Evolutionary conservation across 2,113 vertebrate genomes (phyloP), one percentile per base, ranked within the genome.

Genomic region (Hiodon tergisus): DNA sequence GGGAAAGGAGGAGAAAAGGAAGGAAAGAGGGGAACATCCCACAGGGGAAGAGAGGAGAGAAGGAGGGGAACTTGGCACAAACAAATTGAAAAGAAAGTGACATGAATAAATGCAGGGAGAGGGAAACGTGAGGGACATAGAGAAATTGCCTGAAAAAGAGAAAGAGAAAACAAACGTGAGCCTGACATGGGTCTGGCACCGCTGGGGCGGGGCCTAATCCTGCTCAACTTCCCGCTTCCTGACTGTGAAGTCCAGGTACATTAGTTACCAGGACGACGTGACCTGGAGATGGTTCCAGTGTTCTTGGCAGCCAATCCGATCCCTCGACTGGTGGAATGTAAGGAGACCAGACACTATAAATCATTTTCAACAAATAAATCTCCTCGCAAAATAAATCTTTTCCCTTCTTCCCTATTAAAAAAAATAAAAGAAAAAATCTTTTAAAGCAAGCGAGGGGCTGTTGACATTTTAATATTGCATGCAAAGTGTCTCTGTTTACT

Each of bases 401-500:
- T 51, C 5, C 6, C 2, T 68, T 69, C 31, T 31, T 31, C 31
- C 31, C 31, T 31, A 31, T 31, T 31, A 31, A 31, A 31, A 31
- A 31, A 31, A 31, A 31, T 63, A 63, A n/a, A 0, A 63, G 61
- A 31, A 31, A 31, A 31, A 31, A 31, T 8, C 62, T 51, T 46
- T 59, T 52, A 52, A 74, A 67, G 75, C 71, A 58, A 58, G 31
- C 31, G 31, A 74, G 7, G 6, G 67, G 59, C 67, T 74, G 68
- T 53, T 59, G 50, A n/a, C 14, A 48, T 53, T 50, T 67, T 69
- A 53, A 63, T 69, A 71, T 78, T 75, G 69, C 67, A 75, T 80
- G 75, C 76, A 78, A 69, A 68, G 65, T 66, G 55, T 5, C 70
- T 2, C 31, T 31, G 31, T 31, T 31, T 31, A 31, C 31, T 31